A percentile compares a stretch with the other conserved stretches of the same genome.
Conservation (phyloP, 2,113 vertebrate genomes). For the Tenrec ecaudatus region DNA sequence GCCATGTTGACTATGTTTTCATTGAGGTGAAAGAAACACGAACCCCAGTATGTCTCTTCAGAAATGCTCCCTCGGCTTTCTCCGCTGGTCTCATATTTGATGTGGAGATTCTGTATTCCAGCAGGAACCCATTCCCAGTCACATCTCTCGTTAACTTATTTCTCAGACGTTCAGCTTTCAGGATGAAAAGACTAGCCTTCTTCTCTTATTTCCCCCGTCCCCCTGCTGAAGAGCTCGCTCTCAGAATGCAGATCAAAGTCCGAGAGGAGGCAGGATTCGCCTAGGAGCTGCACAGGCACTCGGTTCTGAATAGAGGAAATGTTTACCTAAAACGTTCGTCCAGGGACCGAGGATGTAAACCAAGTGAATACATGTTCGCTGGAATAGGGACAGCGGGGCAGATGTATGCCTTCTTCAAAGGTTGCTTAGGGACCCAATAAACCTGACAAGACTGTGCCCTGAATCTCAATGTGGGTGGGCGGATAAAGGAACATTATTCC, state of each 20-base stretch:
- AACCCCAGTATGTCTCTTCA: background rate
- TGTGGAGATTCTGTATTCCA: background rate
- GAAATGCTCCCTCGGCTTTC: background rate
- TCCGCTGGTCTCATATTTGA: constrained; percentile 21
- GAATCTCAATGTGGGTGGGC: constrained; percentile 77
- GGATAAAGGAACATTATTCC: constrained; percentile 69
- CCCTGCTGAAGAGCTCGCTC: background rate
- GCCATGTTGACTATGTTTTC: background rate
- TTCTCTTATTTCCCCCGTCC: background rate
- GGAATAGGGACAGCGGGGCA: constrained; percentile 40
- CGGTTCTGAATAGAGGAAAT: constrained; percentile 38
- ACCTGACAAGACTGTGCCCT: constrained; percentile 70
- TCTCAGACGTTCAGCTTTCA: constrained; percentile 20
- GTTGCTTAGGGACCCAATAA: constrained; percentile 79
- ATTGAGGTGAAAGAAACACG: background rate
- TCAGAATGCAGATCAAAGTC: constrained; percentile 57
- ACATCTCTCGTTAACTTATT: background rate
- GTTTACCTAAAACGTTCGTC: constrained; percentile 31
- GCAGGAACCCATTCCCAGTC: background rate
- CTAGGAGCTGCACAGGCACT: constrained; percentile 3
- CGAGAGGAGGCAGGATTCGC: constrained; percentile 48
- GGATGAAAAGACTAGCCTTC: background rate
- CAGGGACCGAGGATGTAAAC: constrained; percentile 54
- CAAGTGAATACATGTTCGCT: constrained; percentile 25
- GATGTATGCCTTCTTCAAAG: constrained; percentile 74